Percentiles rank a stretch among this genome's conserved stretches.
Conservation (phyloP, 2,888 invertebrate species). For the Tenthredo notha region DNA sequence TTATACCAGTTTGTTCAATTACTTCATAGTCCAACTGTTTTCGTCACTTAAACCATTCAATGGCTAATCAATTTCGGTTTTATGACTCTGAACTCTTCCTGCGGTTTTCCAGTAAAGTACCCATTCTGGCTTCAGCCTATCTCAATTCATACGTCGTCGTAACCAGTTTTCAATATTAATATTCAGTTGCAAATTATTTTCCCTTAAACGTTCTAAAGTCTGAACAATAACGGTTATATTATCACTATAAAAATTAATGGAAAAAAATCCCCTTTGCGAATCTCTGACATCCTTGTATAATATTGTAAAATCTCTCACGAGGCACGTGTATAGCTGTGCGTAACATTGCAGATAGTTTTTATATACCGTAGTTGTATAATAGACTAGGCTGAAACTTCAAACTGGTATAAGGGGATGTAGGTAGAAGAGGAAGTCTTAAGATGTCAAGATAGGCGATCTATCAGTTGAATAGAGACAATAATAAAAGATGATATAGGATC, state of each 20-base stretch:
- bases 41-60: background rate
- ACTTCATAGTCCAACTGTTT: background rate
- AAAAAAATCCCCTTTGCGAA: too few species aligned
- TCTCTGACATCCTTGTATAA: background rate
- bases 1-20: too few species aligned
- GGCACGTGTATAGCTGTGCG: background rate
- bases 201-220: too few species aligned
- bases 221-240: too few species aligned
- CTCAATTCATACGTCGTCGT: too few species aligned
- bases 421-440: conserved; percentile 46
- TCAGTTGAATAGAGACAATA: conserved; percentile 35
- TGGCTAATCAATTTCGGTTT: too few species aligned
- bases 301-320: background rate
- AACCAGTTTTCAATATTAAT: too few species aligned
- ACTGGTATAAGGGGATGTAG: background rate
- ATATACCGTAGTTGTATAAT: background rate
- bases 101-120: too few species aligned
- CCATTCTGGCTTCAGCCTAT: too few species aligned
- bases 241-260: too few species aligned
- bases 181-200: too few species aligned
- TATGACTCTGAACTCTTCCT: too few species aligned
- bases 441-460: conserved; percentile 51
- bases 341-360: background rate
- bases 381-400: background rate
- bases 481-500: conserved; percentile 48